phyloP scores from a whole-genome alignment of 2,888 invertebrate genomes.

The Megamerina dolium region DNA sequence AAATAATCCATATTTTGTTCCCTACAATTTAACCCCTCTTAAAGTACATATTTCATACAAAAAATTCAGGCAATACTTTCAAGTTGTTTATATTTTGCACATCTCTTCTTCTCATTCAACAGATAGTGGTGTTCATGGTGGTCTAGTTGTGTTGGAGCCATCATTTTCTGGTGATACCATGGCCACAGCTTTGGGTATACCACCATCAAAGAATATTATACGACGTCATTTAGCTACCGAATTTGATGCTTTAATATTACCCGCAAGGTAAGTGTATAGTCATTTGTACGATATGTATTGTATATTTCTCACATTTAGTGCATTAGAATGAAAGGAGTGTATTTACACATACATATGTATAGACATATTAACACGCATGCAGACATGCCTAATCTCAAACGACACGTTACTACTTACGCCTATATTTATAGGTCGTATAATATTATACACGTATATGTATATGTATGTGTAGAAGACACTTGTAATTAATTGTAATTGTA shows the following conservation, averaged over 20 bases:
- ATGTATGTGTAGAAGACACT: too few relatives aligned
- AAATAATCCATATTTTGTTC: too few relatives aligned
- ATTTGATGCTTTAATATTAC: conserved; percentile 82
- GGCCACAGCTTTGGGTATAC: conserved; percentile 88
- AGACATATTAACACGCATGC: neutral
- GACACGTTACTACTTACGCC: too few relatives aligned
- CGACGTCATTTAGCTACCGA: conserved; percentile 85
- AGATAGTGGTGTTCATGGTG: conserved; percentile 95
- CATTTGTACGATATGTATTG: neutral
- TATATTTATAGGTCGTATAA: too few relatives aligned
- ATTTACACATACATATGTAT: neutral
- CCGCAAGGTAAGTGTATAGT: conserved; percentile 85
- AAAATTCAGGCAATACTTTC: too few relatives aligned
- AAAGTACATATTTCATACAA: too few relatives aligned
- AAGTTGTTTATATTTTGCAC: too few relatives aligned
- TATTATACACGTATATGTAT: too few relatives aligned
- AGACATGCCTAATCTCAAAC: neutral
- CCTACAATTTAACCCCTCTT: too few relatives aligned
- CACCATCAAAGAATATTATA: conserved; percentile 88
- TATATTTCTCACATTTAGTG: neutral
- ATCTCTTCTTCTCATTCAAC: too few relatives aligned
- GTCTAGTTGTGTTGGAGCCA: conserved; percentile 85
- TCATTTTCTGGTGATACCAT: conserved; percentile 92
- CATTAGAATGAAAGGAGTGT: neutral
- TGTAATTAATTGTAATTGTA: too few relatives aligned